Evolutionary conservation across 1,140 invertebrate species (phyloP).

Genomic region (Prorops nasuta): DNA sequence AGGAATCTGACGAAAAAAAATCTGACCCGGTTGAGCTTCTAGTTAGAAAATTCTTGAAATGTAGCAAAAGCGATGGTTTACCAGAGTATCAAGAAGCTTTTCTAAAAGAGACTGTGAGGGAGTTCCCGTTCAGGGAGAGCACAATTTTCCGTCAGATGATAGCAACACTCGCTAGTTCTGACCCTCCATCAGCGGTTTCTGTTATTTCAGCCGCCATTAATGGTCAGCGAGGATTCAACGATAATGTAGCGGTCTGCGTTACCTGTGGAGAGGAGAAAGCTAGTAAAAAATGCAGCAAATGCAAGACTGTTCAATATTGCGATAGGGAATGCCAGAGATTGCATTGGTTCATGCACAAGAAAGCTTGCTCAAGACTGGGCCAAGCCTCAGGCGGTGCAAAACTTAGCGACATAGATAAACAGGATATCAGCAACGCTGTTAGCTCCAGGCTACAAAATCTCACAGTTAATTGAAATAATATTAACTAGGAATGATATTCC

Average conservation of each 20-base stretch:
- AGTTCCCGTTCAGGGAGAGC: constrained; percentile 85
- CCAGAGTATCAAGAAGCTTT: constrained; percentile 80
- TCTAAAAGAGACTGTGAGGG: constrained; percentile 78
- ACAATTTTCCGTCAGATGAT: constrained; percentile 84
- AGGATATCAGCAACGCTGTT: constrained; percentile 39
- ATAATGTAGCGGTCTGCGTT: constrained; percentile 72
- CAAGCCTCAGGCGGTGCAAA: constrained; percentile 26
- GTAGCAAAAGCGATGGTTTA: constrained; percentile 70
- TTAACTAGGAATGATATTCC: too few relatives aligned
- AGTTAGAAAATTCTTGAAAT: constrained; percentile 74
- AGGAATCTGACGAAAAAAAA: constrained; percentile 62
- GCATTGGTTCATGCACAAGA: constrained; percentile 97
- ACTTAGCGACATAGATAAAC: constrained; percentile 39
- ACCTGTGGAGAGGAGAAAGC: constrained; percentile 89
- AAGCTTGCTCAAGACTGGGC: constrained; percentile 67
- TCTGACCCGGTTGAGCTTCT: constrained; percentile 71
- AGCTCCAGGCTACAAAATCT: constrained; percentile 43
- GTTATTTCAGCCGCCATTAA: constrained; percentile 86
- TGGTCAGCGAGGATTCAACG: constrained; percentile 75
- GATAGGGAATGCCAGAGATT: constrained; percentile 90
- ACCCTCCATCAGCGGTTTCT: constrained; percentile 67
- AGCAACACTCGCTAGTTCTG: constrained; percentile 68
- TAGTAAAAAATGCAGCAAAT: constrained; percentile 91
- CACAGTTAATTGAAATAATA: constrained; percentile 38
- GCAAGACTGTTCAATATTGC: constrained; percentile 92